These are phyloP conservation scores for Schizopygopsis malacanthus DNA, from an alignment of 2,797 vertebrate genomes.

Conservation along the genomic window DNA sequence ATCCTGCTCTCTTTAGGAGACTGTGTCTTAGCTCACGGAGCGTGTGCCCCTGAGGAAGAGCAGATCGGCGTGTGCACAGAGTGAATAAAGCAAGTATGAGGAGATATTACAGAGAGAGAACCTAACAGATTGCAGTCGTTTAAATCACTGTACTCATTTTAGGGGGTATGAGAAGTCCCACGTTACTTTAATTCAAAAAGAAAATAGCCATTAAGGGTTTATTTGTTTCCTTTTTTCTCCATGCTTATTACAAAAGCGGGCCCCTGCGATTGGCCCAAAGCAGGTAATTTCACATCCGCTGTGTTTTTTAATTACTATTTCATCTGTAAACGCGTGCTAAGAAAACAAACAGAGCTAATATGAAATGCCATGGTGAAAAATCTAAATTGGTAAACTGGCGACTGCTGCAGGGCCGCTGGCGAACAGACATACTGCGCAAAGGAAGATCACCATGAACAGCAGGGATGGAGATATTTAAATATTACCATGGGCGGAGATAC, in stretches of 20 bases:
- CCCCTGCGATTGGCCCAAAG: conserved; percentile 43
- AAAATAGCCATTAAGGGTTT: conserved; percentile 44
- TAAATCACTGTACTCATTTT: conserved; percentile 55
- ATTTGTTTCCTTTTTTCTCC: conserved; percentile 21
- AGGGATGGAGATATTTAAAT: conserved; percentile 26
- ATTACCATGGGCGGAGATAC: conserved; percentile 40
- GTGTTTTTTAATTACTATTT: conserved; percentile 61
- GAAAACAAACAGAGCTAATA: conserved; percentile 42
- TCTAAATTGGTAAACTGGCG: conserved; percentile 27
- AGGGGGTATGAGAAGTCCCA: conserved; percentile 36
- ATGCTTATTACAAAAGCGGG: conserved; percentile 30
- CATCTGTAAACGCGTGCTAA: conserved; percentile 48
- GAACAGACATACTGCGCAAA: conserved; percentile 9
- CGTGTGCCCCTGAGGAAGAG: conserved; percentile 53
- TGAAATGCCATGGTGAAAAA: conserved; percentile 33
- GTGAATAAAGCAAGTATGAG: conserved; percentile 33
- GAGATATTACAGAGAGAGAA: conserved; percentile 36
- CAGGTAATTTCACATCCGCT: conserved; percentile 53
- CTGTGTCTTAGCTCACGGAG: conserved; percentile 69
- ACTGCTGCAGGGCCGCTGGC: conserved; percentile 25
- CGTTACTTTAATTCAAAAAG: conserved; percentile 49
- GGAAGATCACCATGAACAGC: conserved; percentile 34
- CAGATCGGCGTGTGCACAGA: neutral
- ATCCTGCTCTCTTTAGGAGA: conserved; percentile 70
- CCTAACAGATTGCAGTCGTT: conserved; percentile 39